These are phyloP conservation scores for Siderastrea siderea DNA, from an alignment of 92 coral and sea anemone species.

Conservation along the genomic window DNA sequence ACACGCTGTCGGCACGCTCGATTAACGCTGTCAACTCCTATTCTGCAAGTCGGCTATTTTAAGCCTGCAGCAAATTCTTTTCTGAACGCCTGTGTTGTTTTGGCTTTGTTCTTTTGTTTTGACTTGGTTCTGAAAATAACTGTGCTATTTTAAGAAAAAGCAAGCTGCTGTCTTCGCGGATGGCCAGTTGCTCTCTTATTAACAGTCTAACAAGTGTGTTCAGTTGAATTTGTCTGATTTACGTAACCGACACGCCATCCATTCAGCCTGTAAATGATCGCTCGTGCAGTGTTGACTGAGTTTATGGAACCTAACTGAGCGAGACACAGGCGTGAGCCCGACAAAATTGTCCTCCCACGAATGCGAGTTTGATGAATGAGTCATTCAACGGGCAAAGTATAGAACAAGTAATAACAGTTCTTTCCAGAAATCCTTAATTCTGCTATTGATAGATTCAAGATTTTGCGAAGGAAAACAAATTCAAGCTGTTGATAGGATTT, in stretches of 20 bases:
- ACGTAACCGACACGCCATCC: constrained; percentile 7
- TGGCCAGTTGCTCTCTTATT: not conserved
- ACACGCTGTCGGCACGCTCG: constrained; percentile 49
- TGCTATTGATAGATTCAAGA: not conserved
- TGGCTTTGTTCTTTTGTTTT: constrained; percentile 41
- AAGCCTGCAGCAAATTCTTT: constrained; percentile 34
- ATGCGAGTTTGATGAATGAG: constrained; percentile 27
- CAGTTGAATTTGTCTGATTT: not conserved
- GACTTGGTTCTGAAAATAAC: constrained; percentile 14
- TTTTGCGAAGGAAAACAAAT: constrained; percentile 11
- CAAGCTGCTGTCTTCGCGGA: constrained; percentile 26
- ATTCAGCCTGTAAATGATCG: not conserved
- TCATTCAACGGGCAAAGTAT: constrained; percentile 21
- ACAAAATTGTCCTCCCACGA: constrained; percentile 28
- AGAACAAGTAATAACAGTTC: not conserved
- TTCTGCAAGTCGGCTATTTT: constrained; percentile 32
- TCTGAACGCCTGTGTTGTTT: constrained; percentile 19
- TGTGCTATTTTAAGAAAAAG: constrained; percentile 23
- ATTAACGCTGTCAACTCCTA: constrained; percentile 21
- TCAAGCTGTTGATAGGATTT: constrained; percentile 10
- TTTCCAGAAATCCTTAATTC: constrained; percentile 17
- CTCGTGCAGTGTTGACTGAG: constrained; percentile 14
- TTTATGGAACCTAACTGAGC: constrained; percentile 8
- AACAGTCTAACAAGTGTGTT: constrained; percentile 2
- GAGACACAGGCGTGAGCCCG: constrained; percentile 16